phyloP scores from a whole-genome alignment of 2,113 vertebrate species.

The Muntiacus muntjak region DNA sequence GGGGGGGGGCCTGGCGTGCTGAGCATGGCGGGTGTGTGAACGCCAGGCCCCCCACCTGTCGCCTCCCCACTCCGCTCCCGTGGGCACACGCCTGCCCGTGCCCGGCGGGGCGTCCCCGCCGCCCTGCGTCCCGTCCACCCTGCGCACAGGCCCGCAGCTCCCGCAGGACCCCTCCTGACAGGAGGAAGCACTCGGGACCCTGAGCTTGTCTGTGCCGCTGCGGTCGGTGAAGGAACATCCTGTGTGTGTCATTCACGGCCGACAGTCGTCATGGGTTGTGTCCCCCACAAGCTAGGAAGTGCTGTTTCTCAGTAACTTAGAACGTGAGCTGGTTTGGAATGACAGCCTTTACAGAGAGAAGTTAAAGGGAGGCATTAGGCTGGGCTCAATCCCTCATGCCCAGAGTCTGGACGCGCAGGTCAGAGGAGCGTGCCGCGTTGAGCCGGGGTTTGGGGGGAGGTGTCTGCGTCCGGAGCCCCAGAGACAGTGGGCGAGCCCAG shows the following conservation, averaged over 20 bases:
- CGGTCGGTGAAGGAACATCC: accelerated
- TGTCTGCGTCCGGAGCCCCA: background rate
- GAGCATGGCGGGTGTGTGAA: accelerated
- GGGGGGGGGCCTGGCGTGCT: background rate
- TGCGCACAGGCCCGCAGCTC: accelerated
- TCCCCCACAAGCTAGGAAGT: background rate
- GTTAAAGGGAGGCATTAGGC: background rate
- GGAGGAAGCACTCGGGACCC: background rate
- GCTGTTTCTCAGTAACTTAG: background rate
- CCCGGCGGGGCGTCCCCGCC: background rate
- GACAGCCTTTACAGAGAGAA: background rate
- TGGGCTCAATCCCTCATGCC: background rate
- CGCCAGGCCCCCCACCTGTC: accelerated
- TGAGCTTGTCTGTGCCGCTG: accelerated
- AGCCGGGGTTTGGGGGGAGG: background rate
- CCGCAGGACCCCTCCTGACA: background rate
- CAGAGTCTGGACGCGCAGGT: accelerated
- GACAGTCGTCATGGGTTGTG: accelerated
- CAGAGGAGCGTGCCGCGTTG: accelerated
- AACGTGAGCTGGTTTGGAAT: background rate
- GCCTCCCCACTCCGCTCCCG: background rate
- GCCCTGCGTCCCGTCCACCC: background rate
- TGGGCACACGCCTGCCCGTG: background rate
- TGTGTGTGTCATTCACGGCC: accelerated
- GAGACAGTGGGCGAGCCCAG: background rate